phyloP scores from a whole-genome alignment of 2,888 invertebrate species.

The Caenorhabditis becei region DNA sequence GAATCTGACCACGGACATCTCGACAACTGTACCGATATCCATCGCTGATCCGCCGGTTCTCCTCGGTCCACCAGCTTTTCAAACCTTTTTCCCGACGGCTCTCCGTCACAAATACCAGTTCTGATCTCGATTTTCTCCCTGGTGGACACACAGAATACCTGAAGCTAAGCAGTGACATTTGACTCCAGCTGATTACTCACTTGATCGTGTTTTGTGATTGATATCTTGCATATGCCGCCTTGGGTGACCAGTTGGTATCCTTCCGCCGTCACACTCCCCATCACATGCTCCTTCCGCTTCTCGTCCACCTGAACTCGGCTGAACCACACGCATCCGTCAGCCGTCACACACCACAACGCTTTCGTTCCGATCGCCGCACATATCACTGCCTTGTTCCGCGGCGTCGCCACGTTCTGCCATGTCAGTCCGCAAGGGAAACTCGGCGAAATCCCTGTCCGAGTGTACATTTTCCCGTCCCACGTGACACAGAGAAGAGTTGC shows the following conservation, averaged over 20 bases:
- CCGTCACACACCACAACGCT: constrained; percentile 63
- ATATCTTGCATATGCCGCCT: constrained; percentile 45
- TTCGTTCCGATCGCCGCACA: constrained; percentile 50
- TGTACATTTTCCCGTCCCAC: constrained; percentile 67
- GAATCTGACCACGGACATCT: neutral
- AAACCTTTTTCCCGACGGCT: constrained; percentile 60
- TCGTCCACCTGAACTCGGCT: constrained; percentile 32
- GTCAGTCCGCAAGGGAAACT: constrained; percentile 27
- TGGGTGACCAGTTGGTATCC: constrained; percentile 39
- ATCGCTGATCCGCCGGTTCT: constrained; percentile 45
- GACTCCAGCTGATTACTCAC: constrained; percentile 17
- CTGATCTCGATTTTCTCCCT: constrained; percentile 42
- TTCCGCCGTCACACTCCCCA: constrained; percentile 7
- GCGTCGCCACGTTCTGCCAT: constrained; percentile 56
- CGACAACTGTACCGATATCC: constrained; percentile 50
- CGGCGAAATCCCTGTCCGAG: constrained; percentile 48
- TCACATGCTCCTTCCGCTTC: constrained; percentile 43
- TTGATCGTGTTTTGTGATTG: constrained; percentile 51
- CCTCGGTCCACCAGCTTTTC: constrained; percentile 55
- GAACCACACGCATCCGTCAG: constrained; percentile 61
- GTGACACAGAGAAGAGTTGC: constrained; percentile 62
- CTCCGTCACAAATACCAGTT: constrained; percentile 49
- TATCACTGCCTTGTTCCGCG: constrained; percentile 50
- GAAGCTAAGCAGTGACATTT: constrained; percentile 4
- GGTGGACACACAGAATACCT: constrained; percentile 50